These are phyloP conservation scores for Entomyzon cyanotis DNA, from an alignment of 2,113 vertebrate species.

Conservation along the genomic window DNA sequence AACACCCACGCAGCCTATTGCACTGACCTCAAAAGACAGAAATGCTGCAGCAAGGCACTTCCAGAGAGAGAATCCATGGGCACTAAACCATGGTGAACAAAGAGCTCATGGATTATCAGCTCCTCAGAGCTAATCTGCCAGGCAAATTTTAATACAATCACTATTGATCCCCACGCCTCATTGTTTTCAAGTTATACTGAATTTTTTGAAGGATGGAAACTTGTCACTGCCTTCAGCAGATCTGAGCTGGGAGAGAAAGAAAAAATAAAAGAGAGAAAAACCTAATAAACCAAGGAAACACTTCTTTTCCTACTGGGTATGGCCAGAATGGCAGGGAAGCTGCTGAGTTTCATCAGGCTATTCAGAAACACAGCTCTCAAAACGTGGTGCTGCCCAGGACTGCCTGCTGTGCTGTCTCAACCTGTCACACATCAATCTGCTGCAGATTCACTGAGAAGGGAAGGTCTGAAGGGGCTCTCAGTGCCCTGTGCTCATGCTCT, in stretches of 20 bases:
- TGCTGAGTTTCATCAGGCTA: background rate
- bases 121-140: background rate
- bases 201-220: background rate
- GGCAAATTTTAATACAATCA: conserved; percentile 23
- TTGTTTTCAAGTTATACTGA: background rate
- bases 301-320: background rate
- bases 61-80: conserved; percentile 23
- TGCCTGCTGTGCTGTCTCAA: background rate
- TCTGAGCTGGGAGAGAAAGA: background rate
- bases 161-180: background rate
- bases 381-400: background rate
- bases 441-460: background rate
- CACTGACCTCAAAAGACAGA: conserved; percentile 52
- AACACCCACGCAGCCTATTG: conserved; percentile 46
- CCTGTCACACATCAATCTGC: background rate
- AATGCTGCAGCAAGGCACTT: conserved; percentile 36
- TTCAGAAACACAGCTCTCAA: background rate
- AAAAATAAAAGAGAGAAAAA: background rate
- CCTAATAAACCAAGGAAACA: background rate
- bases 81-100: conserved; percentile 6
- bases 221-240: background rate
- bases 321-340: background rate
- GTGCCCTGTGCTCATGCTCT: background rate
- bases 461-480: background rate
- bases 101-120: background rate